A percentile compares a stretch with the other conserved stretches of the same genome.
phyloP scores from a whole-genome alignment of 2,888 invertebrate genomes.

The Meganola albula region DNA sequence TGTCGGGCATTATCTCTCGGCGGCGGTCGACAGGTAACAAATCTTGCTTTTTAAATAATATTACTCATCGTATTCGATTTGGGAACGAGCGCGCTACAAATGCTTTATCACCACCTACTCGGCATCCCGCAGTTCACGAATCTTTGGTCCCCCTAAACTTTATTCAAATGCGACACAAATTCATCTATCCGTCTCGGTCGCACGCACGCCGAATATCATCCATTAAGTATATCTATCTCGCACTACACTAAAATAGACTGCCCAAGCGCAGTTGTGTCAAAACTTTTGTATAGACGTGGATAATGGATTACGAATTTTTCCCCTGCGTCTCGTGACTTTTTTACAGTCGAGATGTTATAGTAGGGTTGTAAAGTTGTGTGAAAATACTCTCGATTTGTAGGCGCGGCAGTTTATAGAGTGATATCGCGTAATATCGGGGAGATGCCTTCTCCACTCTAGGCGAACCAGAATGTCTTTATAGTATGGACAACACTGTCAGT shows the following conservation, averaged over 20 bases:
- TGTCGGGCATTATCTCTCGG: constrained; percentile 62
- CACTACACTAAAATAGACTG: constrained; percentile 74
- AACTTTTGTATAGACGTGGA: constrained; percentile 71
- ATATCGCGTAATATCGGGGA: constrained; percentile 49
- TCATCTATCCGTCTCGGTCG: constrained; percentile 61
- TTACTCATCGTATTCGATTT: constrained; percentile 77
- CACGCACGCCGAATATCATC: constrained; percentile 47
- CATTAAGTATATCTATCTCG: constrained; percentile 57
- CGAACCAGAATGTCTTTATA: constrained; percentile 59
- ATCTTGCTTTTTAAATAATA: constrained; percentile 77
- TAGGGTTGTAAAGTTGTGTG: constrained; percentile 71
- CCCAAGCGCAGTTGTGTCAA: constrained; percentile 78
- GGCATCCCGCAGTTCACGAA: constrained; percentile 71
- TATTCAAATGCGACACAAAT: constrained; percentile 73
- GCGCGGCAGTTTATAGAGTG: constrained; percentile 55
- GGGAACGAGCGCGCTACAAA: constrained; percentile 72
- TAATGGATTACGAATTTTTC: constrained; percentile 76
- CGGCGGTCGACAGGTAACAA: constrained; percentile 74
- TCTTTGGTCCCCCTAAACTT: constrained; percentile 74
- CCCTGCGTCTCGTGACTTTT: constrained; percentile 74
- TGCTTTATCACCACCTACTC: constrained; percentile 79
- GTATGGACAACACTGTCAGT: constrained; percentile 74
- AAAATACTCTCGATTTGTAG: constrained; percentile 59
- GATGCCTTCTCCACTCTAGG: constrained; percentile 66
- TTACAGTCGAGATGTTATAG: constrained; percentile 69